A percentile compares a stretch with the other conserved stretches of the same genome.
phyloP scores from a whole-genome alignment of 2,113 vertebrate genomes.

The Sorex fumeus region DNA sequence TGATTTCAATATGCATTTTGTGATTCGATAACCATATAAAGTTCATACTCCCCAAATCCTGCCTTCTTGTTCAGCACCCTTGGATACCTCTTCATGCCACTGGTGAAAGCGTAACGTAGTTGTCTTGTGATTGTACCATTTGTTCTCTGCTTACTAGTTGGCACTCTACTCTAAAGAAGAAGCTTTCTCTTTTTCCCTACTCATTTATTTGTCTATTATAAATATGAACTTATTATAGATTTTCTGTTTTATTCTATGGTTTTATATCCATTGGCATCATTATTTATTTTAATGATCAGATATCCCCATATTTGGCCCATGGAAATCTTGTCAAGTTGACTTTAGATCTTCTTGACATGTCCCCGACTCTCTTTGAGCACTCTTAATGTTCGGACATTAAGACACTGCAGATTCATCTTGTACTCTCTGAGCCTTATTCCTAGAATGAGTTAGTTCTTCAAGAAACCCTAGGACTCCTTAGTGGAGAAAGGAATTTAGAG shows the following conservation, averaged over 20 bases:
- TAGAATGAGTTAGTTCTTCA: background rate
- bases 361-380: background rate
- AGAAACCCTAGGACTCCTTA: background rate
- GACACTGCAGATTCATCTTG: background rate
- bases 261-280: background rate
- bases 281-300: slow-evolving; percentile 1
- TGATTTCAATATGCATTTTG: background rate
- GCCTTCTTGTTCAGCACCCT: background rate
- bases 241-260: background rate
- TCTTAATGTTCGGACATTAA: background rate
- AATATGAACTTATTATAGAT: background rate
- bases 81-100: background rate
- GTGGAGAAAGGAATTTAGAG: background rate
- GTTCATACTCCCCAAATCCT: background rate
- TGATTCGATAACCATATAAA: background rate
- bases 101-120: background rate
- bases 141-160: background rate
- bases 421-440: background rate
- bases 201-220: background rate
- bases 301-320: background rate
- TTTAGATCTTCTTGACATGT: background rate
- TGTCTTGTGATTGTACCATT: background rate
- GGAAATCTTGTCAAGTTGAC: background rate
- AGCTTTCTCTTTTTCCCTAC: background rate
- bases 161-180: background rate